Evolutionary conservation across 2,113 vertebrate genomes (phyloP), one percentile per base, ranked within the genome.

Genomic region (Elephantulus edwardii): DNA sequence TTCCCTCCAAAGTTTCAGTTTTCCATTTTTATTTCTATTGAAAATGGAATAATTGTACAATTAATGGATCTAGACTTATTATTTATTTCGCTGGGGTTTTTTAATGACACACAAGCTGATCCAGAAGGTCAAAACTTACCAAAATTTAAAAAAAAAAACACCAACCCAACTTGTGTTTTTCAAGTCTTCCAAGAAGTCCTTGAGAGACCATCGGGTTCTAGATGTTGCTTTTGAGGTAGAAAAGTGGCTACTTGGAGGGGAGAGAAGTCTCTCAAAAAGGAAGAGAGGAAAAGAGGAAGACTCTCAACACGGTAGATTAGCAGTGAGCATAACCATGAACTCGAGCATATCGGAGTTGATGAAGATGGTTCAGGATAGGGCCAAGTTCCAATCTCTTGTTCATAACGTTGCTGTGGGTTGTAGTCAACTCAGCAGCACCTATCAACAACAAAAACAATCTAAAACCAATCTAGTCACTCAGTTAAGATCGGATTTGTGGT

Each of bases 1-100:
- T 87, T 66, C 81, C n/a, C 72, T 91, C 52, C 82, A 44, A 94
- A 95, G 91, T 93, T 89, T 93, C 83, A 68, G 70, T 91, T 68
- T 38, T 68, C 54, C 96, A 96, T 85, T 83, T 40, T 75, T 52
- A 70, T 95, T 91, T 54, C 56, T 62, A 9, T 42, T 38, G 74
- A 87, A 87, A 22, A 26, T 0, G 3, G 30, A 48, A 66, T 81
- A n/a, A 46, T 56, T 64, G 22, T n/a, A 8, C 28, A n/a, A 50
- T 38, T 26, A 33, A 71, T n/a, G 81, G 71, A 70, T 82, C 44
- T 86, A 56, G 66, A 91, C 62, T 88, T 42, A 20, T 79, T 78
- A 44, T 78, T 91, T 91, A 48, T 74, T 74, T 71, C 62, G 62
- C 10, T 64, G 62, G n/a, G n/a, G 72, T 42, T 48, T 72, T 86